These are phyloP conservation scores for Sitta carolinensis DNA, from an alignment of 2,797 vertebrate species.

Conservation along the genomic window DNA sequence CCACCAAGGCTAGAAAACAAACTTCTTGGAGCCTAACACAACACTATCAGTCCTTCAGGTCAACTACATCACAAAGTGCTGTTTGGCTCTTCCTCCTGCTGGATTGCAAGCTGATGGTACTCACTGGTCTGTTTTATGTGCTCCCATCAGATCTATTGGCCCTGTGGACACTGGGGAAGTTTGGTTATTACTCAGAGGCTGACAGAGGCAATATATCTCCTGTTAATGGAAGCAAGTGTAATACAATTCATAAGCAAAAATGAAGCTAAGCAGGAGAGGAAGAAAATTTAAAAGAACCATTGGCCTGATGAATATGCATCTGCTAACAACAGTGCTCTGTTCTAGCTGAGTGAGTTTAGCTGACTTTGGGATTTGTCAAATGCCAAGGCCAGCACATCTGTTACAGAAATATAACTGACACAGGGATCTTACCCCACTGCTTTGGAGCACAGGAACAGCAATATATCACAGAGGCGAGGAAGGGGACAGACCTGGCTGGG, in stretches of 20 bases:
- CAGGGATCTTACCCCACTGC: background rate
- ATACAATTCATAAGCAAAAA: conserved; percentile 29
- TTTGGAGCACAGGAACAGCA: background rate
- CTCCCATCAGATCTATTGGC: background rate
- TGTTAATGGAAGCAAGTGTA: background rate
- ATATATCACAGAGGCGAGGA: background rate
- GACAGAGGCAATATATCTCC: conserved; percentile 26
- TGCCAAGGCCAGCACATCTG: conserved; percentile 12
- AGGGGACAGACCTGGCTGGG: background rate
- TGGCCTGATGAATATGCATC: conserved; percentile 47
- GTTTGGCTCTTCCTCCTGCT: background rate
- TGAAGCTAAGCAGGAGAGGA: conserved; percentile 2
- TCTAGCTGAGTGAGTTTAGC: conserved; percentile 15
- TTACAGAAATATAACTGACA: background rate
- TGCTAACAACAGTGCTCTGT: background rate
- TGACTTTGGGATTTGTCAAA: conserved; percentile 9
- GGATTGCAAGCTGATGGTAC: background rate
- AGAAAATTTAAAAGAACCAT: background rate
- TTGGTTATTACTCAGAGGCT: conserved; percentile 10
- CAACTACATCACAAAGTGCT: background rate
- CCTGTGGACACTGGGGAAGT: background rate
- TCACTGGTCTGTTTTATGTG: background rate
- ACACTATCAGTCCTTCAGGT: background rate
- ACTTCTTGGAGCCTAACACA: background rate
- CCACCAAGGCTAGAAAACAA: background rate